These are phyloP conservation scores for Pterostichus madidus DNA, from an alignment of 2,888 invertebrate species.

Conservation along the genomic window DNA sequence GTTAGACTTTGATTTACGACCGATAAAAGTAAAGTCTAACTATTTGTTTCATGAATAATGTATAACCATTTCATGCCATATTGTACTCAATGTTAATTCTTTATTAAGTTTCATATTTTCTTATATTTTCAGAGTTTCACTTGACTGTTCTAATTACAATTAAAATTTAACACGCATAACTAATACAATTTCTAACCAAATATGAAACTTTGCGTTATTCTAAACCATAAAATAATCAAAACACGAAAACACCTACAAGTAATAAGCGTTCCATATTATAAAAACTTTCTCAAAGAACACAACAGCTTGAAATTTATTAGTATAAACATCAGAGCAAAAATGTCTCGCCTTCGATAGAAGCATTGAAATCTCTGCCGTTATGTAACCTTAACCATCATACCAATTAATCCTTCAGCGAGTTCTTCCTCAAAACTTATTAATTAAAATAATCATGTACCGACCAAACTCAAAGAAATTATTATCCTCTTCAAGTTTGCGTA, in stretches of 20 bases:
- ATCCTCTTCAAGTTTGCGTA: slow-evolving; percentile 7
- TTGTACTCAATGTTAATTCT: slow-evolving; percentile 11
- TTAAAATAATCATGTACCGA: slow-evolving; percentile 39
- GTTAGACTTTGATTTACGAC: too few relatives aligned
- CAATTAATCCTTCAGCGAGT: slow-evolving; percentile 27
- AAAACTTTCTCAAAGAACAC: slow-evolving; percentile 23
- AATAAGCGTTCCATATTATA: slow-evolving; percentile 39
- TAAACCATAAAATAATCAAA: slow-evolving; percentile 38
- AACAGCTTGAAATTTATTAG: slow-evolving; percentile 4
- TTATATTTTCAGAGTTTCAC: slow-evolving; percentile 26
- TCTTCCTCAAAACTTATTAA: slow-evolving; percentile 36
- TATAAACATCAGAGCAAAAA: slow-evolving; percentile 9
- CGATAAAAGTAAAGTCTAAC: too few relatives aligned
- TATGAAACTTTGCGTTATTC: slow-evolving; percentile 35
- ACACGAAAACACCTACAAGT: slow-evolving; percentile 29
- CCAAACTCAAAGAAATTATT: background rate
- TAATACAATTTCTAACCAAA: slow-evolving; percentile 43
- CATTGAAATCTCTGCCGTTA: slow-evolving; percentile 18
- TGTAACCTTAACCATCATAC: slow-evolving; percentile 21
- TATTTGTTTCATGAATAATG: too few relatives aligned
- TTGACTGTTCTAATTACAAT: slow-evolving; percentile 13
- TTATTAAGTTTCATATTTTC: slow-evolving; percentile 18
- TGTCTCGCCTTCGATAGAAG: background rate
- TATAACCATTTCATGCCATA: too few relatives aligned
- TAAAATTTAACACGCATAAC: slow-evolving; percentile 33